phyloP scores from a whole-genome alignment of 2,797 vertebrate species.

The Hipposideros larvatus region DNA sequence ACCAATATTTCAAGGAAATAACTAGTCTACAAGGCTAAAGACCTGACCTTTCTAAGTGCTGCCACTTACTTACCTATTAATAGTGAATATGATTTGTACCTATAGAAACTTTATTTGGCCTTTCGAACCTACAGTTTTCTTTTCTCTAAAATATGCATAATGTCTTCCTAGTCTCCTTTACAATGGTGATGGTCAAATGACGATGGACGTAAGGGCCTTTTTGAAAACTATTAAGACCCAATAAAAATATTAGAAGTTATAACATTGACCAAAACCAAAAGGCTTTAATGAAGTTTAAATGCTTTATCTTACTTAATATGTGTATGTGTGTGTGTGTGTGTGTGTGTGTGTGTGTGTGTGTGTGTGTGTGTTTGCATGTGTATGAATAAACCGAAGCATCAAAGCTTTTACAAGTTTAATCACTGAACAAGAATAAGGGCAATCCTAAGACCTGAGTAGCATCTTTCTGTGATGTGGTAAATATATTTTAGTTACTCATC shows the following conservation, averaged over 20 bases:
- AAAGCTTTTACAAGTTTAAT: background rate
- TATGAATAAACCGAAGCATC: background rate
- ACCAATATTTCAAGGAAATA: background rate
- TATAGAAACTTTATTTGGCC: background rate
- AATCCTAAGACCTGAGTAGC: background rate
- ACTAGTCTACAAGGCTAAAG: background rate
- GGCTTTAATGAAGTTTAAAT: background rate
- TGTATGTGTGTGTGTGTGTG: background rate
- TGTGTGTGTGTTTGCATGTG: too few species aligned
- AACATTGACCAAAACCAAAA: background rate
- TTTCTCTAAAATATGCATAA: background rate
- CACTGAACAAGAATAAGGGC: background rate
- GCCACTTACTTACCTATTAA: background rate
- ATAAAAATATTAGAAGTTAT: background rate
- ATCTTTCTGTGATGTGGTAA: background rate
- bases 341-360: too few species aligned
- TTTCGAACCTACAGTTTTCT: background rate
- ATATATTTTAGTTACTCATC: constrained; percentile 28
- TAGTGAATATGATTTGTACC: background rate
- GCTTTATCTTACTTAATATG: background rate
- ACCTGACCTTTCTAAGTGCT: background rate
- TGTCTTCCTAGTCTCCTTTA: background rate
- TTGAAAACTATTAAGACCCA: background rate
- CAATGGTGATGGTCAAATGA: background rate
- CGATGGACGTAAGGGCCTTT: background rate